A percentile compares a stretch with the other conserved stretches of the same genome.
Evolutionary conservation across 2,113 vertebrate genomes (phyloP).

Genomic region (Pogona vitticeps): DNA sequence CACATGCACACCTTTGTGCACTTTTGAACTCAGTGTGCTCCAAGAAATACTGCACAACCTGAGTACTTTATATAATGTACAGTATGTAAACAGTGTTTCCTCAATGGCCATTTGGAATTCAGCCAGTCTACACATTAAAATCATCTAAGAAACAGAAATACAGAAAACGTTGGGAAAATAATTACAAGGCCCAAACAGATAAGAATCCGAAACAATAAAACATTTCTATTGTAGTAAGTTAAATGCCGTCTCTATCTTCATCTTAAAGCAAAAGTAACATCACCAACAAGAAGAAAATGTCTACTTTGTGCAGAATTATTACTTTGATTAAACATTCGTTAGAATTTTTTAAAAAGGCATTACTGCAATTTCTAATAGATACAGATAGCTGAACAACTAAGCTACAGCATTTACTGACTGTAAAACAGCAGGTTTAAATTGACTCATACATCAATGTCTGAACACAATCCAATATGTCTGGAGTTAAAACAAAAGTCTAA

Average conservation of each 20-base stretch:
- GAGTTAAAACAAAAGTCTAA: not conserved
- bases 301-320: not conserved
- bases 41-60: not conserved
- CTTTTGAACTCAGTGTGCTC: not conserved
- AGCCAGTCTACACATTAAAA: not conserved
- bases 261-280: not conserved
- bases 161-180: not conserved
- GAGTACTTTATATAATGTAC: not conserved
- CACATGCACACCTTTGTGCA: not conserved
- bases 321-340: conserved; percentile 26
- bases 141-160: not conserved
- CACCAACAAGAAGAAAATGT: not conserved
- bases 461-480: not conserved
- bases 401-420: not conserved
- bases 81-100: not conserved
- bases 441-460: not conserved
- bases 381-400: not conserved
- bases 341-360: conserved; percentile 8
- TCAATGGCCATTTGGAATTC: not conserved
- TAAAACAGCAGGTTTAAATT: not conserved
- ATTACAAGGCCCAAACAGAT: not conserved
- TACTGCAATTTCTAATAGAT: not conserved
- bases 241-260: not conserved
- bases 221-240: not conserved
- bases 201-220: not conserved